phyloP scores from a whole-genome alignment of 2,113 vertebrate genomes.

The Myiozetetes cayanensis region DNA sequence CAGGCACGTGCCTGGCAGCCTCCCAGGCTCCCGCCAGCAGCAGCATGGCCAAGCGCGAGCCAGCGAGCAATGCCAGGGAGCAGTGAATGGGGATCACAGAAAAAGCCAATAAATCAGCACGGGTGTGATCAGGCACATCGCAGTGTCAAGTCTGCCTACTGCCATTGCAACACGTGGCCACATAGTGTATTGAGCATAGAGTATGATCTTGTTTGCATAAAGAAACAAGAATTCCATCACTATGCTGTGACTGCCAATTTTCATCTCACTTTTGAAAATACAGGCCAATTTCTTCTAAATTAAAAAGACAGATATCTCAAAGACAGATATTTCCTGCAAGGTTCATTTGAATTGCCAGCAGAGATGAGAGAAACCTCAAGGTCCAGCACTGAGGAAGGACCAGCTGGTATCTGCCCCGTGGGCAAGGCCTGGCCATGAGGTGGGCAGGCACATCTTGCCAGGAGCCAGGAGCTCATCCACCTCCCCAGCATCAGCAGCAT shows the following conservation, averaged over 20 bases:
- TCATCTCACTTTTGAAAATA: background rate
- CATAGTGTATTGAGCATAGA: fast-evolving
- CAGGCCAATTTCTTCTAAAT: background rate
- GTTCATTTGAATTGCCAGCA: fast-evolving
- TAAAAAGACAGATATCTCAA: background rate
- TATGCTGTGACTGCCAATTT: background rate
- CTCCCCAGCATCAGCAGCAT: background rate
- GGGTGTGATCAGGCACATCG: background rate
- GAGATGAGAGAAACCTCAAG: background rate
- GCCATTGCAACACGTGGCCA: background rate
- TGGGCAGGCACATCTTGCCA: background rate
- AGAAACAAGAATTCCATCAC: background rate
- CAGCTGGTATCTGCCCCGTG: fast-evolving
- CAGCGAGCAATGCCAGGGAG: background rate
- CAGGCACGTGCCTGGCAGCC: slow-evolving; percentile 27
- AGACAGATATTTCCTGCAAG: background rate
- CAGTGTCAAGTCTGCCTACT: background rate
- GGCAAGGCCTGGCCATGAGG: background rate
- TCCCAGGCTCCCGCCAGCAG: background rate
- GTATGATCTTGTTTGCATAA: background rate
- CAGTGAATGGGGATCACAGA: background rate
- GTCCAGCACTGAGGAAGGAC: background rate
- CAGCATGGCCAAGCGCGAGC: background rate
- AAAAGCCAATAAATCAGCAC: slow-evolving; percentile 3
- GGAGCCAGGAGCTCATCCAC: background rate